These are phyloP conservation scores for Bufo bufo DNA, from an alignment of 2,113 vertebrate species.

Conservation along the genomic window DNA sequence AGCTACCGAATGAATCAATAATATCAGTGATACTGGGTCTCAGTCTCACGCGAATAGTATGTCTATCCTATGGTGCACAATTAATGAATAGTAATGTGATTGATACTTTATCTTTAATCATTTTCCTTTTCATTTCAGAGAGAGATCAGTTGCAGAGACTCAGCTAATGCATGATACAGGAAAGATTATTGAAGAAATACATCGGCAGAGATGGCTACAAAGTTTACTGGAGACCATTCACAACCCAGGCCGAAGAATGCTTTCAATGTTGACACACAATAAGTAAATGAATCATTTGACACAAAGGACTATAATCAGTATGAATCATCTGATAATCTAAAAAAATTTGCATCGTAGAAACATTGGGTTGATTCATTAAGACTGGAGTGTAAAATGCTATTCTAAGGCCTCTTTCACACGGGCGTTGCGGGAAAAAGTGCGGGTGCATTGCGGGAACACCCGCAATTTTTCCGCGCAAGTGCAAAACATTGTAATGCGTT, in stretches of 20 bases:
- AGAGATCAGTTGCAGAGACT: conserved; percentile 51
- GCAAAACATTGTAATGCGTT: too few relatives aligned
- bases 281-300: background rate
- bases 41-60: too few relatives aligned
- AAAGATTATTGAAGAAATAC: conserved; percentile 51
- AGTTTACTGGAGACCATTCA: conserved; percentile 41
- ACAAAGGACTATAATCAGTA: background rate
- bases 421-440: too few relatives aligned
- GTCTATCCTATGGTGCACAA: background rate
- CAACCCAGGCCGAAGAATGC: conserved; percentile 41
- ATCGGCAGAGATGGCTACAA: conserved; percentile 47
- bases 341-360: background rate
- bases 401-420: too few relatives aligned
- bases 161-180: conserved; percentile 57
- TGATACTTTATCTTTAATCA: background rate
- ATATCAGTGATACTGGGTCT: too few relatives aligned
- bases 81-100: background rate
- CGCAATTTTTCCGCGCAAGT: too few relatives aligned
- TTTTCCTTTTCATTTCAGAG: conserved; percentile 24
- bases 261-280: conserved; percentile 24
- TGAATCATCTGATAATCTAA: background rate
- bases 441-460: too few relatives aligned
- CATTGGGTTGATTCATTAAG: too few relatives aligned
- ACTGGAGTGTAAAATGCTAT: too few relatives aligned
- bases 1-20: too few relatives aligned